phyloP scores from a whole-genome alignment of 2,888 invertebrate species.

The Fissipunctia ypsillon region DNA sequence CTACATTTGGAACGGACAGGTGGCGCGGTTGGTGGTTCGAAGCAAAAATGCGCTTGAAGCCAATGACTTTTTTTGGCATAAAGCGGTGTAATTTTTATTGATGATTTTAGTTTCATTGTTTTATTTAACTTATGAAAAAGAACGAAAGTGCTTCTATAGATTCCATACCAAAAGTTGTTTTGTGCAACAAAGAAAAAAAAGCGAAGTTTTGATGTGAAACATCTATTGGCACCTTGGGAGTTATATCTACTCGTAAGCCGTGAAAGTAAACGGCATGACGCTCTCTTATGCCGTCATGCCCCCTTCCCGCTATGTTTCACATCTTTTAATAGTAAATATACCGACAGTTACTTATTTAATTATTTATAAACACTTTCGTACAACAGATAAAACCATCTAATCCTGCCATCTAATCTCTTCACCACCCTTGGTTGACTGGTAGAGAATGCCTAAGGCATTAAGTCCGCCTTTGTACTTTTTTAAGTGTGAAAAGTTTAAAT shows the following conservation, averaged over 20 bases:
- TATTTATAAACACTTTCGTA: neutral
- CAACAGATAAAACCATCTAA: neutral
- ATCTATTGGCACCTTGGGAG: no score
- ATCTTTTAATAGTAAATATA: neutral
- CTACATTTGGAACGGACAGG: slow-evolving; percentile 81
- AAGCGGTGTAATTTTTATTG: slow-evolving; percentile 20
- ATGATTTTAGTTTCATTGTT: neutral
- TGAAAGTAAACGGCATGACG: no score
- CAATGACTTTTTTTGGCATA: slow-evolving; percentile 14
- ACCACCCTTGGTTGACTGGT: no score
- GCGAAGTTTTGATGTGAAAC: no score
- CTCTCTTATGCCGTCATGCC: no score
- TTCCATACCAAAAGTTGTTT: neutral
- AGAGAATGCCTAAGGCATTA: no score
- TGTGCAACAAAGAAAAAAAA: neutral
- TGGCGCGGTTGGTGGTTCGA: slow-evolving; percentile 74
- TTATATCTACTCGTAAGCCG: no score
- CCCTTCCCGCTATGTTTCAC: no score
- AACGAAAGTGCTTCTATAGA: neutral
- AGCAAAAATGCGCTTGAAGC: slow-evolving; percentile 65
- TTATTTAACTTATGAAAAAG: neutral
- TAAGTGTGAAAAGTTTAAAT: no score
- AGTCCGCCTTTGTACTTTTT: no score
- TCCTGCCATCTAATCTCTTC: no score
- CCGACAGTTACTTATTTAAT: neutral